phyloP scores from a whole-genome alignment of 2,888 invertebrate species.

The Pteria penguin region DNA sequence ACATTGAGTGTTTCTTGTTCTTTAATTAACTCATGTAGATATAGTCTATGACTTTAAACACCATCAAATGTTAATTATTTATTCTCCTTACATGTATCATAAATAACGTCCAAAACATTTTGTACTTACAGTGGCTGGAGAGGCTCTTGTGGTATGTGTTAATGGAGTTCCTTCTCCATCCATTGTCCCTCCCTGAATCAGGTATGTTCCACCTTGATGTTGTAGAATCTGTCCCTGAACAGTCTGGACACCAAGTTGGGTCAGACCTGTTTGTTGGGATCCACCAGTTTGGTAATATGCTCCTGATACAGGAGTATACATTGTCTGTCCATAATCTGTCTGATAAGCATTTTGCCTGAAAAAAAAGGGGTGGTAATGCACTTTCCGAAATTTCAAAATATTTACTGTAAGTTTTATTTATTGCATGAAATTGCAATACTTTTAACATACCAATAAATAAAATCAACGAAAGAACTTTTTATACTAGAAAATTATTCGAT shows the following conservation, averaged over 20 bases:
- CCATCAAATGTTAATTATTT: neutral
- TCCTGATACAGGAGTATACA: slow-evolving; percentile 84
- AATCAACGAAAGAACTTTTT: no score
- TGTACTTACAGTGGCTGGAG: slow-evolving; percentile 92
- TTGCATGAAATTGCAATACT: no score
- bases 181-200: slow-evolving; percentile 84
- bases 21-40: no score
- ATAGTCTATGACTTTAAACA: neutral
- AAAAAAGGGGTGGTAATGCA: no score
- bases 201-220: slow-evolving; percentile 82
- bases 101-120: slow-evolving; percentile 10
- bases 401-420: no score
- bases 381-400: no score
- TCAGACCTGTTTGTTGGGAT: slow-evolving; percentile 82
- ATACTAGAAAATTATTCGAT: no score
- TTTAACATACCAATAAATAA: no score
- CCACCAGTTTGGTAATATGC: slow-evolving; percentile 87
- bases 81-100: neutral
- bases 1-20: no score
- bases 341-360: slow-evolving; percentile 68
- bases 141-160: slow-evolving; percentile 90
- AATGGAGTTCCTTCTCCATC: slow-evolving; percentile 82
- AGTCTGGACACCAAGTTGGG: slow-evolving; percentile 69
- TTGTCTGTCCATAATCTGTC: slow-evolving; percentile 79
- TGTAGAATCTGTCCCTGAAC: slow-evolving; percentile 79